A percentile compares a stretch with the other conserved stretches of the same genome.
phyloP scores from a whole-genome alignment of 2,113 vertebrate species.

The Geothlypis trichas region DNA sequence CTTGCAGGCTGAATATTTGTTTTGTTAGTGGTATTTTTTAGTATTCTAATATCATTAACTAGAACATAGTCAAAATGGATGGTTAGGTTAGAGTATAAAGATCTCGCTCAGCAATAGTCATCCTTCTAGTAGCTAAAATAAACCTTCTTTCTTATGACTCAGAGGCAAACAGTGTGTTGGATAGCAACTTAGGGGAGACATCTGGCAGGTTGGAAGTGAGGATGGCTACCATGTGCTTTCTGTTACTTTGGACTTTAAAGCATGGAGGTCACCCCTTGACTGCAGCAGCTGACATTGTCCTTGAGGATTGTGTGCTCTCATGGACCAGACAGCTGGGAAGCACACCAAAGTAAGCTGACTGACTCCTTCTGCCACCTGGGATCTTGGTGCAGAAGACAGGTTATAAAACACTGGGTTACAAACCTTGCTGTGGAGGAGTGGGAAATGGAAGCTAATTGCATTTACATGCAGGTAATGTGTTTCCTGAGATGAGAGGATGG shows the following conservation, averaged over 20 bases:
- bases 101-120: background rate
- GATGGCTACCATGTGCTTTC: background rate
- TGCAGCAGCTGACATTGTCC: background rate
- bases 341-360: background rate
- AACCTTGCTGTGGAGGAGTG: background rate
- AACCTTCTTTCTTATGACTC: background rate
- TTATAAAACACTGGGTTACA: background rate
- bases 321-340: background rate
- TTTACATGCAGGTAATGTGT: slow-evolving; percentile 21
- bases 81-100: background rate
- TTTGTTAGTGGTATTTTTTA: background rate
- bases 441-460: background rate
- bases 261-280: background rate
- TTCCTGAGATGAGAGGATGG: background rate
- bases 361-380: background rate
- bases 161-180: background rate
- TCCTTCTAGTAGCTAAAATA: slow-evolving; percentile 16
- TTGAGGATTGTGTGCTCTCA: background rate
- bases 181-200: background rate
- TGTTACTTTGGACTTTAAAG: background rate
- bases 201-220: background rate
- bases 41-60: background rate
- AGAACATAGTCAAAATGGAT: background rate
- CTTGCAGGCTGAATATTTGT: background rate
- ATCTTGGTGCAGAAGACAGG: background rate